Evolutionary conservation across 2,797 vertebrate species (phyloP), one percentile per base, ranked within the genome.

Genomic region (Yasuhikotakia modesta): DNA sequence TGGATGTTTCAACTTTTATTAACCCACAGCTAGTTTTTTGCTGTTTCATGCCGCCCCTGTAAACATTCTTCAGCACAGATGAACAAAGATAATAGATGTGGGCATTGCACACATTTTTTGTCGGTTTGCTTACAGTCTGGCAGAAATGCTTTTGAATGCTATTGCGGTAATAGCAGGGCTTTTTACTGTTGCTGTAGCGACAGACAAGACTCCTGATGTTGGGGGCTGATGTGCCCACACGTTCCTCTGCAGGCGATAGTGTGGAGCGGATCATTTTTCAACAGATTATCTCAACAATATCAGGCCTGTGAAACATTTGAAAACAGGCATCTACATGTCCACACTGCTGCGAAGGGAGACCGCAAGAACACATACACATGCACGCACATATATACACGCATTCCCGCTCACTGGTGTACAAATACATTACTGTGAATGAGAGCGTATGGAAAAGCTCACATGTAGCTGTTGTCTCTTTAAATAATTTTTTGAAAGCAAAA

Each of bases 261-360:
- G 64, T 77, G 72, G 76, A 79, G 78, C 76, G 78, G 81, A 83
- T 84, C 68, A 58, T 77, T 88, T 88, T 85, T 82, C 85, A 84
- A 77, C 66, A 80, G 83, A 89, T 87, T 85, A 87, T 83, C 83
- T 86, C 81, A 64, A 85, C 82, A 85, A 85, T 82, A 86, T 85
- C 81, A 79, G 50, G 80, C 76, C 74, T 85, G 76, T 66, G 60
- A 79, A 81, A 75, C 79, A 79, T 83, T 82, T 70, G 81, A 50
- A 77, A 83, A 87, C 86, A 86, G 72, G 87, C 82, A 86, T 78
- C 81, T 86, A 87, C 87, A 87, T 81, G 87, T 86, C 85, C 86
- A 68, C 63, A 57, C 63, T 48, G 63, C 82, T 63, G 58, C 78
- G 74, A 77, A 17, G 75, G 77, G 70, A 80, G 81, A 81, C 48